These are phyloP conservation scores for Bolinopsis microptera DNA, from an alignment of 37 sponge, comb jelly and placozoan species.

Conservation along the genomic window DNA sequence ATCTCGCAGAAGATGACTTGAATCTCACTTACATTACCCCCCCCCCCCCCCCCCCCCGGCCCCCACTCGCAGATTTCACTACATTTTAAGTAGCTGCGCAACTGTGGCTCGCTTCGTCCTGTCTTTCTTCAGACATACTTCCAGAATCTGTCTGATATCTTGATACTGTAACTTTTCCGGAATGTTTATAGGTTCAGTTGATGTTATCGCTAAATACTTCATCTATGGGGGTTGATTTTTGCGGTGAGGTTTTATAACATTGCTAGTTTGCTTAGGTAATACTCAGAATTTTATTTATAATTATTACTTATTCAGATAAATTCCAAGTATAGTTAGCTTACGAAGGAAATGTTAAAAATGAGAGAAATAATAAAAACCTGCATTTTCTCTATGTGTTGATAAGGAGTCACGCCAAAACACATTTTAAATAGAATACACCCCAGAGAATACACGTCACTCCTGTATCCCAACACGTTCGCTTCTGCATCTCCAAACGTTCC, in stretches of 20 bases:
- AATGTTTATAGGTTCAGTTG: neutral
- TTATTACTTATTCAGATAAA: no score
- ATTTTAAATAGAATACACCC: slow-evolving; percentile 55
- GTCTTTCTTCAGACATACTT: neutral
- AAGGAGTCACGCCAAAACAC: slow-evolving; percentile 32
- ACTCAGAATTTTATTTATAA: no score
- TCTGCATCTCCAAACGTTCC: slow-evolving; percentile 58
- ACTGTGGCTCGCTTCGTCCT: slow-evolving; percentile 1
- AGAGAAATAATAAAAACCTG: no score
- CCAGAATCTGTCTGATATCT: neutral
- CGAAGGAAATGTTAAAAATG: no score
- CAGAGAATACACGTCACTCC: slow-evolving; percentile 64
- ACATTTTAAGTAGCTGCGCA: slow-evolving; percentile 10
- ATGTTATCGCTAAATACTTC: slow-evolving; percentile 49
- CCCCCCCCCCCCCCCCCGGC: no score
- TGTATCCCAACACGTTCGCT: neutral
- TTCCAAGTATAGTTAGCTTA: no score
- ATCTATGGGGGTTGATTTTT: neutral
- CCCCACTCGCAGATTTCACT: no score
- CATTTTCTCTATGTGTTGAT: slow-evolving; percentile 51
- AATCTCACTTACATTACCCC: no score
- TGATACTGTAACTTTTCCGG: neutral
- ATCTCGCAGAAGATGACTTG: no score
- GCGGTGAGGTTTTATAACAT: no score
- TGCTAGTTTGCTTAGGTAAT: no score